Evolutionary conservation across 2,113 vertebrate species (phyloP), one percentile per base, ranked within the genome.

Genomic region (Triplophysa rosa): DNA sequence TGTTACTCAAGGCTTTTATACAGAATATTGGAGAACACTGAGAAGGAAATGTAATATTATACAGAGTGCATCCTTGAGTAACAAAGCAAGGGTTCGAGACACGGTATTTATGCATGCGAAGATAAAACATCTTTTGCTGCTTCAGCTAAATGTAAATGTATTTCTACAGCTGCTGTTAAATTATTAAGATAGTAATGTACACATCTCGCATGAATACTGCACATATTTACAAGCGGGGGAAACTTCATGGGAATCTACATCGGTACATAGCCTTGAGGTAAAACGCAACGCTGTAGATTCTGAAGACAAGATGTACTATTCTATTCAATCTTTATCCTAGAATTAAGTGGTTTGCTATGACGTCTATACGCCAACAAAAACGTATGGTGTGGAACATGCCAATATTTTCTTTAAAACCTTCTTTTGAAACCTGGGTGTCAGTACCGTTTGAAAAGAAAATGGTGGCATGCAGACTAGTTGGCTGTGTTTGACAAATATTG

Each of bases 361-460:
- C 11, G 13, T 49, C 13, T 8, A 42, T 66, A 21, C 33, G 37
- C 19, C 4, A 37, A 37, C 14, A 64, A 13, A 33, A 16, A 58
- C 11, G 7, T 8, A 8, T 37, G 7, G 5, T 45, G 12, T 45
- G 8, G 10, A 45, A 45, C 42, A 45, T 45, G 42, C 11, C 42
- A 12, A 9, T 3, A 72, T 23, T 54, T 21, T 17, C 56, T 10
- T 37, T 14, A 14, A 67, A 21, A 40, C 49, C 49, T 37, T 29
- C 17, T 56, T n/a, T 37, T 33, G 4, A 19, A 58, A 10, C 69
- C 37, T 64, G 56, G 33, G 23, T 79, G 67, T 58, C 49, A 45
- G 24, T 24, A 62, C 4, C n/a, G n/a, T 63, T 75, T 67, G 72
- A 77, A 66, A 74, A 54, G 68, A 74, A 61, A 58, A 62, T 24